Conservation (phyloP, 1,140 invertebrate species). For the Pollicipes pollicipes region DNA sequence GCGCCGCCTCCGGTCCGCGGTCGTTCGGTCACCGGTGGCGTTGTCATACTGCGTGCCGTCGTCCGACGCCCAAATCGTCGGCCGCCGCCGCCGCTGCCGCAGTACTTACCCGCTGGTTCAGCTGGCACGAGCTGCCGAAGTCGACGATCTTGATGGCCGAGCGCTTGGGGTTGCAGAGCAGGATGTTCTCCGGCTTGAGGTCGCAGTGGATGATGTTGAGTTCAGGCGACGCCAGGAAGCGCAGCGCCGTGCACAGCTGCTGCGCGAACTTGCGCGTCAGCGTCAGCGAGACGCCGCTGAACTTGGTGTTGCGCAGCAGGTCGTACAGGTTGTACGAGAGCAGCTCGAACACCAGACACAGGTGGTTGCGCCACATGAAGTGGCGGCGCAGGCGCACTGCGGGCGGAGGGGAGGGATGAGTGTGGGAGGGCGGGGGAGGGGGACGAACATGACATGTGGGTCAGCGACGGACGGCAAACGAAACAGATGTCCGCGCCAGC, state of each 20-base stretch:
- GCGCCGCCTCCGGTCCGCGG: too few relatives aligned
- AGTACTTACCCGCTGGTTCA: slow-evolving; percentile 91
- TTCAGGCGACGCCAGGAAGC: slow-evolving; percentile 96
- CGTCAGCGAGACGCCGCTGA: slow-evolving; percentile 96
- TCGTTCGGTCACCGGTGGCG: too few relatives aligned
- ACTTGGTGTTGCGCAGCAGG: slow-evolving; percentile 96
- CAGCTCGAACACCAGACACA: slow-evolving; percentile 99
- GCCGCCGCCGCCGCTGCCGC: too few relatives aligned
- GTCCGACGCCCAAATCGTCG: too few relatives aligned
- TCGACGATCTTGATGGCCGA: slow-evolving; percentile 99
- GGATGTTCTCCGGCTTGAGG: slow-evolving; percentile 99
- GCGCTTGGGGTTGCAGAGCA: slow-evolving; percentile 96
- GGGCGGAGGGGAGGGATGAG: slow-evolving; percentile 7
- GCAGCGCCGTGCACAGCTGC: slow-evolving; percentile 89
- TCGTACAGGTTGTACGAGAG: slow-evolving; percentile 99
- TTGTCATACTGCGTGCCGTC: too few relatives aligned
- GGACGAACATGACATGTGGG: too few relatives aligned
- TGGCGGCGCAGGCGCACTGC: slow-evolving; percentile 96
- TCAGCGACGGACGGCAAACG: too few relatives aligned
- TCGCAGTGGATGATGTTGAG: slow-evolving; percentile 99
- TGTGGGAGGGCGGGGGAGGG: too few relatives aligned
- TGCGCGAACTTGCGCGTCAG: slow-evolving; percentile 99
- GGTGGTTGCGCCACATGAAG: slow-evolving; percentile 99
- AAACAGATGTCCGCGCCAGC: too few relatives aligned
- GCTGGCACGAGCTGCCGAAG: slow-evolving; percentile 96